Evolutionary conservation across 1,140 invertebrate genomes (phyloP), one percentile per base, ranked within the genome.

Genomic region (Zaprionus ghesquierei): DNA sequence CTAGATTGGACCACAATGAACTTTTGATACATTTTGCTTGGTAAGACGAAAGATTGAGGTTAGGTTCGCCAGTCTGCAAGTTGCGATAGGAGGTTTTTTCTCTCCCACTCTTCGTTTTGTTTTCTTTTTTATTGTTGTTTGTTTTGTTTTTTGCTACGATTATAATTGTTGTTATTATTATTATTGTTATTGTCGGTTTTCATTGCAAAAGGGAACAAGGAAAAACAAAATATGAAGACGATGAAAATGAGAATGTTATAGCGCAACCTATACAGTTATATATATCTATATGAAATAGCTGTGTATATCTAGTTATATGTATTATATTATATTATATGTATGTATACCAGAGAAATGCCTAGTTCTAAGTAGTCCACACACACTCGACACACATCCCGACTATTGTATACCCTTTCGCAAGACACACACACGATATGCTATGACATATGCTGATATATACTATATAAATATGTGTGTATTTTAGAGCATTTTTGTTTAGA

Each of bases 181-280:
- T 35, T 38, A 15, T 41, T 41, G 35, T 41, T 41, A 41, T 65
- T 50, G 65, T 81, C 33, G 56, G 70, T 77, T 86, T 81, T 85
- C 77, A 87, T 86, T 86, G 75, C 66, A 41, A 78, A 86, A 55
- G 81, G 81, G 81, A 85, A 87, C 81, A 85, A 85, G 74, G 69
- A 54, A 41, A 41, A 23, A 44, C 6, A 12, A 18, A 54, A 3
- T 3, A 15, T 15, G 53, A 15, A 27, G 29, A 46, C 51, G 46
- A 49, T 61, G 68, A 72, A 76, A 77, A 33, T 61, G 68, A 72
- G 72, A 77, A 33, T 56, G 35, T 65, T 72, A 73, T 70, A 66
- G 66, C 77, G 72, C 60, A 51, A 33, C 58, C 5, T 60, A 60
- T 51, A 38, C 59, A 65, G 23, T 38, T 31, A 38, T 60, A 69